Base-by-base conservation (phyloP, 2,888 invertebrate genomes). In the Phyllotreta striolata region DNA sequence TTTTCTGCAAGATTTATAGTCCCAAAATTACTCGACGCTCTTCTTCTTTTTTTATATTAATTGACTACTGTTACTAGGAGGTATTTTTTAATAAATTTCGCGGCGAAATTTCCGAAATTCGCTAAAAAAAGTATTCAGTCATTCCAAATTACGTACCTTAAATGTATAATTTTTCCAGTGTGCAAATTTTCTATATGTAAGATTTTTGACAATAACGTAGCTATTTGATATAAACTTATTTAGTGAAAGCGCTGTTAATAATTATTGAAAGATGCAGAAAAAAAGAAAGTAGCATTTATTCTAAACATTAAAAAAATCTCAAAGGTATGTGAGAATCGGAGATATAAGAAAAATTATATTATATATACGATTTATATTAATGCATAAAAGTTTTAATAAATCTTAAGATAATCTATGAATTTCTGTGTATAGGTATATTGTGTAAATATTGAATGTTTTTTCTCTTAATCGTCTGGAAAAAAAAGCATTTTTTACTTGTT, bases 101-200 rank as follows among this genome's bases (percentile, higher is more conserved):
- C n/a, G n/a, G n/a, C n/a, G n/a, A n/a, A n/a, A 12, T 41, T 52
- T 62, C 63, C 43, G 46, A 55, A 55, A 63, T 40, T n/a, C 59
- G 56, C 56, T 44, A 39, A 12, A 24, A n/a, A 43, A 55, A 64
- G 54, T 67, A 64, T 62, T 65, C 57, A 67, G 78, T 76, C 82
- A 82, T 82, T 82, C 82, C 82, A 82, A 81, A 81, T 80, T 81
- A 76, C 74, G 81, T 82, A 82, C 81, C 81, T 60, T 81, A 78
- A 24, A 77, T 66, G 74, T 76, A 76, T 80, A 74, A 77, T 77
- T 80, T 24, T 24, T 80, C 80, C 80, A 78, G 77, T 79, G 77
- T 79, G 79, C 75, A 78, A 78, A 76, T 59, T 70, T 67, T 62
- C 74, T 75, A 74, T 49, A 49, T 77, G 75, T 80, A 81, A 80